A percentile compares a stretch with the other conserved stretches of the same genome.
These are phyloP conservation scores for Thecocarcelia acutangulata DNA, from an alignment of 2,888 invertebrate genomes.

Conservation along the genomic window DNA sequence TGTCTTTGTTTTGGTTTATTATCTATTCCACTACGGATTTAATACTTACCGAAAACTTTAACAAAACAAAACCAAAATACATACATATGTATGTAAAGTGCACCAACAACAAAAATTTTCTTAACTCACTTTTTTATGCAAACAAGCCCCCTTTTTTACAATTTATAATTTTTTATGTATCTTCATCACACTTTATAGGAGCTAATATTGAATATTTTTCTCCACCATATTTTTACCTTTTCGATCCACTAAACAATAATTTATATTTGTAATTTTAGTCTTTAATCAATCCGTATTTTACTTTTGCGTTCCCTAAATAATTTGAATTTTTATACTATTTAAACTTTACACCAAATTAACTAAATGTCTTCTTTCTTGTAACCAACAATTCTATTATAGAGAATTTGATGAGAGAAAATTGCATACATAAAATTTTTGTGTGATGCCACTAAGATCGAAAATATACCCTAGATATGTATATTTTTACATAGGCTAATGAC, in stretches of 20 bases:
- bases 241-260: not conserved
- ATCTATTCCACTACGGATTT: conserved; percentile 28
- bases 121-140: conserved; percentile 50
- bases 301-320: not conserved
- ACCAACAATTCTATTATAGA: conserved; percentile 53
- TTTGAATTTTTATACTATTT: conserved; percentile 2
- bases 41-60: conserved; percentile 18
- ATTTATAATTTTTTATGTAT: conserved; percentile 28
- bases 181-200: conserved; percentile 8
- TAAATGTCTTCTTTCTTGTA: conserved; percentile 37
- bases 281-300: conserved; percentile 7
- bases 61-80: conserved; percentile 36
- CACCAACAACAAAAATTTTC: conserved; percentile 25
- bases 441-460: conserved; percentile 25
- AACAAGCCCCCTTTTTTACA: conserved; percentile 55
- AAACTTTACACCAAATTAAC: conserved; percentile 25
- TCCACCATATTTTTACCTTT: conserved; percentile 20
- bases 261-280: not conserved
- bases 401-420: conserved; percentile 47
- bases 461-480: not conserved
- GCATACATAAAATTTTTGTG: conserved; percentile 26
- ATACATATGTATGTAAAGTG: conserved; percentile 21
- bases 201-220: conserved; percentile 16
- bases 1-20: conserved; percentile 8
- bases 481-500: not conserved